Percentiles rank a stretch among this genome's conserved stretches.
Conservation (phyloP, 1,140 invertebrate genomes). For the Araneus ventricosus region DNA sequence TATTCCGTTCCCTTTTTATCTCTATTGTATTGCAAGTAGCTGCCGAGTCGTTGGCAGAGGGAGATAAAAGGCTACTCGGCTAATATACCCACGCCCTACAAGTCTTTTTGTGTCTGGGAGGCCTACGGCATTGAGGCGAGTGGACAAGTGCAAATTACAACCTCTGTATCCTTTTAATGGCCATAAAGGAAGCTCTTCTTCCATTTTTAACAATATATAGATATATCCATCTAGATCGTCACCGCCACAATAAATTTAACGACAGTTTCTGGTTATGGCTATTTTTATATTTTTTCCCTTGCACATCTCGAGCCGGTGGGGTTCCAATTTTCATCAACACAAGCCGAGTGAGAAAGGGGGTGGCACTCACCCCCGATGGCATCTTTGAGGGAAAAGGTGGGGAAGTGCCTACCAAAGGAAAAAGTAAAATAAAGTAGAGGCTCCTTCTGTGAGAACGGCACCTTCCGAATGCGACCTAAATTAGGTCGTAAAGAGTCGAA, state of each 20-base stretch:
- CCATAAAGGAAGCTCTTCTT: constrained; percentile 48
- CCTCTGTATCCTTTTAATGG: constrained; percentile 45
- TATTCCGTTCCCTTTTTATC: not conserved
- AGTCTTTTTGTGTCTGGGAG: constrained; percentile 7
- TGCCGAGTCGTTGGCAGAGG: not conserved
- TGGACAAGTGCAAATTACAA: constrained; percentile 41
- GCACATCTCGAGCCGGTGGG: not conserved
- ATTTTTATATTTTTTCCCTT: constrained; percentile 6
- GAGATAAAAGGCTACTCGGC: constrained; percentile 29
- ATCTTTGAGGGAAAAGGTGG: not conserved
- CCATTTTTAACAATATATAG: constrained; percentile 40
- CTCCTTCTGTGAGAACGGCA: not conserved
- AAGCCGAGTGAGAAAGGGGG: not conserved
- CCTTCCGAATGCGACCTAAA: constrained; percentile 52
- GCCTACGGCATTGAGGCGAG: not conserved
- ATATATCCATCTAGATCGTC: constrained; percentile 38
- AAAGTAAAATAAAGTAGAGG: constrained; percentile 6
- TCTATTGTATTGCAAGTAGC: not conserved
- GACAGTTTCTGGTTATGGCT: constrained; percentile 50
- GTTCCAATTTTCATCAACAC: constrained; percentile 49
- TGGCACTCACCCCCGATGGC: not conserved
- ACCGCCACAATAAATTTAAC: constrained; percentile 60
- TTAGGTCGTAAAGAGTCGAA: constrained; percentile 68
- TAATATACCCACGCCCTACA: constrained; percentile 14
- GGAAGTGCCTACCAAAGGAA: not conserved